Evolutionary conservation across 2,797 vertebrate species (phyloP).

Genomic region (Crypturellus tataupa): DNA sequence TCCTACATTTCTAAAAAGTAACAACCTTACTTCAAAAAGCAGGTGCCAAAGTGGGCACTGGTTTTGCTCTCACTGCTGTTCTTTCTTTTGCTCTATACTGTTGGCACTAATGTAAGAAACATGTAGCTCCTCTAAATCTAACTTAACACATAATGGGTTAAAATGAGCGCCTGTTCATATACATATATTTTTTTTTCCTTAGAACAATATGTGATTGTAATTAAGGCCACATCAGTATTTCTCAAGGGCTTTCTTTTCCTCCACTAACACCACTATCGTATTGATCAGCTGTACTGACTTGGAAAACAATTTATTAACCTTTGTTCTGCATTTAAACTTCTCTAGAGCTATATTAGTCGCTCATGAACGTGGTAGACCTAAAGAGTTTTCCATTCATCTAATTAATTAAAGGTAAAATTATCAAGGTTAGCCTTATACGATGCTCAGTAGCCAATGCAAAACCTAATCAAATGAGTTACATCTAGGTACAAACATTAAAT

Average conservation of each 20-base stretch:
- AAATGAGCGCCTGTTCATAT: conserved; percentile 39
- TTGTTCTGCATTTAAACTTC: conserved; percentile 67
- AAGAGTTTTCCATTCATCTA: conserved; percentile 67
- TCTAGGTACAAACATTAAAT: conserved; percentile 78
- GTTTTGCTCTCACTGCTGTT: conserved; percentile 74
- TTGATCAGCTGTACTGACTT: conserved; percentile 56
- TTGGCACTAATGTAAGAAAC: conserved; percentile 79
- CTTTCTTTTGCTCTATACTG: conserved; percentile 70
- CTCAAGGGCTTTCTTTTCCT: conserved; percentile 50
- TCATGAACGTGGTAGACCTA: conserved; percentile 46
- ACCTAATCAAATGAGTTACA: conserved; percentile 77
- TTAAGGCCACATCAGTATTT: conserved; percentile 83
- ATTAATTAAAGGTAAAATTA: conserved; percentile 74
- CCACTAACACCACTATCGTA: conserved; percentile 20
- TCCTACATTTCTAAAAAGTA: conserved; percentile 84
- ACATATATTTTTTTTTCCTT: conserved; percentile 52
- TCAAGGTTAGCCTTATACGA: conserved; percentile 77
- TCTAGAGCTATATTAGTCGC: conserved; percentile 58
- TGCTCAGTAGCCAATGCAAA: conserved; percentile 76
- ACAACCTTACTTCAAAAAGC: conserved; percentile 78
- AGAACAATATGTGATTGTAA: conserved; percentile 61
- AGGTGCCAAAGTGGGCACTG: conserved; percentile 67
- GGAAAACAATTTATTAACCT: conserved; percentile 72
- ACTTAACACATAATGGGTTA: conserved; percentile 73
- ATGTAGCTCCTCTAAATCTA: conserved; percentile 75